Evolutionary conservation across 2,113 vertebrate species (phyloP).

Genomic region (Cathartes aura): DNA sequence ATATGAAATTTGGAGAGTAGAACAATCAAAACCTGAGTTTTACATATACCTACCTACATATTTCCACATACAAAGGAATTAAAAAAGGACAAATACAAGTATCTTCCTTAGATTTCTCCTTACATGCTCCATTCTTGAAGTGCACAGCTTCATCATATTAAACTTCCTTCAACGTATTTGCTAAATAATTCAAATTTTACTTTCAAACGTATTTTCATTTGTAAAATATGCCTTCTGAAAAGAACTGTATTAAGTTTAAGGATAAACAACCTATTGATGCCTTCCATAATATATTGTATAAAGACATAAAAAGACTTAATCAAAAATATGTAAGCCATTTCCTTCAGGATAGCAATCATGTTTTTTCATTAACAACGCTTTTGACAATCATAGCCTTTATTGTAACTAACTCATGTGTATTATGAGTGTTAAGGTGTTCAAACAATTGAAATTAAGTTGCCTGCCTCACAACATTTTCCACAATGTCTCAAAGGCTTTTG

Average conservation of each 20-base stretch:
- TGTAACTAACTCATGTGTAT: conserved; percentile 58
- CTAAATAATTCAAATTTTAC: neutral
- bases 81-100: neutral
- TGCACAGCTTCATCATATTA: neutral
- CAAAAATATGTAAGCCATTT: neutral
- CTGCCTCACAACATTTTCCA: conserved; percentile 75
- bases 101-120: neutral
- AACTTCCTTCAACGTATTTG: neutral
- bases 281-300: neutral
- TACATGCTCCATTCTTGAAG: neutral
- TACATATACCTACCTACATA: neutral
- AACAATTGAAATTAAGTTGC: conserved; percentile 78
- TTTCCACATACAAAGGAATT: neutral
- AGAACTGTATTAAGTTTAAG: neutral
- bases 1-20: neutral
- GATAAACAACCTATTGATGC: neutral
- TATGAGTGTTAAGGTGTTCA: conserved; percentile 67
- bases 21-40: neutral
- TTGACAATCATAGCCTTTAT: conserved; percentile 7
- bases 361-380: conserved; percentile 35
- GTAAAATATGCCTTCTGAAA: neutral
- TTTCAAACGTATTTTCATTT: neutral
- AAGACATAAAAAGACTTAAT: neutral
- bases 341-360: neutral
- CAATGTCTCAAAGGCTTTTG: conserved; percentile 68